Conservation (phyloP, 1,140 invertebrate genomes). For the Spodoptera frugiperda region DNA sequence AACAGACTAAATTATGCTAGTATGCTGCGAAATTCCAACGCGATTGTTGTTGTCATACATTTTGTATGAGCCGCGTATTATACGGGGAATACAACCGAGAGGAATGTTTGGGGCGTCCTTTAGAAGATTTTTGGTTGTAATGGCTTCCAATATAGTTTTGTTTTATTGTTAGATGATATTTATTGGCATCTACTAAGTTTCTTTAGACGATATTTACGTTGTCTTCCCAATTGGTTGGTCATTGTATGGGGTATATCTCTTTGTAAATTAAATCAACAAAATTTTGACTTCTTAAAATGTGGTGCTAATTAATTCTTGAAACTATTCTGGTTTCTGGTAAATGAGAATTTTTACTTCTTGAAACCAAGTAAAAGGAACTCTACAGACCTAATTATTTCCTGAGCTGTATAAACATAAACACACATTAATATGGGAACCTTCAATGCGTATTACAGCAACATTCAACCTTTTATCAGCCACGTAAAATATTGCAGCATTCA, state of each 20-base stretch:
- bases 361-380: no score
- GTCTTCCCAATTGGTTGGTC: no score
- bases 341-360: no score
- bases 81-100: not conserved
- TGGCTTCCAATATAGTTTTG: no score
- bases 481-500: slow-evolving; percentile 7
- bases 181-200: no score
- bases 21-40: slow-evolving; percentile 32
- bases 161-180: no score
- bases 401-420: not conserved
- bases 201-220: no score
- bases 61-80: slow-evolving; percentile 39
- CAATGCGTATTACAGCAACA: slow-evolving; percentile 5
- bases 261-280: no score
- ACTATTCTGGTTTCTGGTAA: no score
- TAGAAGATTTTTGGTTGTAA: not conserved
- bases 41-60: slow-evolving; percentile 44
- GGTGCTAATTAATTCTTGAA: no score
- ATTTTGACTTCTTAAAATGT: no score
- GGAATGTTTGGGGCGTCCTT: slow-evolving; percentile 1
- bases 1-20: slow-evolving; percentile 19
- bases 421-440: not conserved
- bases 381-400: not conserved
- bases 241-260: no score
- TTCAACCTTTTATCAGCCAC: slow-evolving; percentile 11